These are phyloP conservation scores for Colletes latitarsis DNA, from an alignment of 1,140 invertebrate species.

Conservation along the genomic window DNA sequence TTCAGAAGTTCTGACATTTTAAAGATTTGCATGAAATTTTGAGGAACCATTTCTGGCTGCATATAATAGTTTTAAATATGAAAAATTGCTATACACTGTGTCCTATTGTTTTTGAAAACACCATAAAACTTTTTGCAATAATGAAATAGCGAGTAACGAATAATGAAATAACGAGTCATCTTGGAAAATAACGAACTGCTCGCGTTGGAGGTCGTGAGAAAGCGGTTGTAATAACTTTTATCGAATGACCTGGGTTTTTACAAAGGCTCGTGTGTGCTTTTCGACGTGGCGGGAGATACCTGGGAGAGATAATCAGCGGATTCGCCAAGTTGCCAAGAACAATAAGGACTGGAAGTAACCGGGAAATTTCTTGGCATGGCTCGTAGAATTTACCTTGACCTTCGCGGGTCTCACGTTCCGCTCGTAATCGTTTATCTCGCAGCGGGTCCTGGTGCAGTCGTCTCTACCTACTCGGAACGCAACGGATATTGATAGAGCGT, in stretches of 20 bases:
- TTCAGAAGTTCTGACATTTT: too few species aligned
- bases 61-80: too few species aligned
- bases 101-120: too few species aligned
- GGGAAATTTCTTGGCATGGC: slow-evolving; percentile 57
- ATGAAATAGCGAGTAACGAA: too few species aligned
- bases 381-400: slow-evolving; percentile 64
- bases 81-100: too few species aligned
- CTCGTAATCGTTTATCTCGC: slow-evolving; percentile 35
- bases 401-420: slow-evolving; percentile 45
- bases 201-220: too few species aligned
- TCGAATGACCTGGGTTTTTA: background rate
- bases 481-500: slow-evolving; percentile 9
- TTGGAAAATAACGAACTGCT: too few species aligned
- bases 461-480: background rate
- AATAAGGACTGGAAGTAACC: slow-evolving; percentile 38
- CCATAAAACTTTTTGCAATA: too few species aligned
- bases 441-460: background rate
- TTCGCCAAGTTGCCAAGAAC: slow-evolving; percentile 48
- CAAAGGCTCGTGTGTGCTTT: background rate
- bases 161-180: too few species aligned
- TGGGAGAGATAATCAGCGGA: slow-evolving; percentile 50
- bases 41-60: too few species aligned
- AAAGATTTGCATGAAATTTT: too few species aligned
- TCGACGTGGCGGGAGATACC: slow-evolving; percentile 27
- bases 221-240: too few species aligned